Conservation (phyloP, 2,888 invertebrate genomes). For the Mylabris sibirica region DNA sequence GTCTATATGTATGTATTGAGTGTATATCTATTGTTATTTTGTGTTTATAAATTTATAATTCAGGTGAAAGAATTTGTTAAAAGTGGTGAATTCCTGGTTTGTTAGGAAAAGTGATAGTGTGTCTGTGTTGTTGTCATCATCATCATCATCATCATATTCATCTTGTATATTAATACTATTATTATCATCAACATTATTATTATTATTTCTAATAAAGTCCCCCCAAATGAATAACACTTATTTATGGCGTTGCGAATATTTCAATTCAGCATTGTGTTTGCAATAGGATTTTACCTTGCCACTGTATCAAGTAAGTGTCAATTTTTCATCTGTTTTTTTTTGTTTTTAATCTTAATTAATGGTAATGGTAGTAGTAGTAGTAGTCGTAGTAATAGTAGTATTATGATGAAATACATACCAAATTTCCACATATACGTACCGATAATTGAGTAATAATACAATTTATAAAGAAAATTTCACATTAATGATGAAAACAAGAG, state of each 20-base stretch:
- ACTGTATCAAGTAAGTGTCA: conserved; percentile 49
- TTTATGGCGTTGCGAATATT: conserved; percentile 82
- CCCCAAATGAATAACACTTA: conserved; percentile 73
- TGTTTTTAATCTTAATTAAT: not conserved
- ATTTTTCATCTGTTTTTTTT: conserved; percentile 13
- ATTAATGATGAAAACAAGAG: not conserved
- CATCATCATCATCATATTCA: conserved; percentile 44
- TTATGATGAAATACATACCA: not conserved
- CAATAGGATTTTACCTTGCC: conserved; percentile 61
- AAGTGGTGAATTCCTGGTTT: not conserved
- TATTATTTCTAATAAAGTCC: conserved; percentile 54
- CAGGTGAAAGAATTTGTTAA: too few species aligned
- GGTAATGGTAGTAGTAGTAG: not conserved
- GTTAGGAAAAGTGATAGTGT: conserved; percentile 60
- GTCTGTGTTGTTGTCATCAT: conserved; percentile 30
- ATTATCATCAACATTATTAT: too few species aligned
- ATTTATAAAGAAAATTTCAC: not conserved
- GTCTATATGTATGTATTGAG: not conserved
- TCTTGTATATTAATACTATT: conserved; percentile 42
- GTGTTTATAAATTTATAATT: not conserved
- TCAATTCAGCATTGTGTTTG: conserved; percentile 72
- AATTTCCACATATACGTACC: not conserved
- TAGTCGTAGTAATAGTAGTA: too few species aligned
- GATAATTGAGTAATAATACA: too few species aligned
- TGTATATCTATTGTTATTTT: not conserved